Conservation (phyloP, 2,113 vertebrate genomes). For the Pygoscelis adeliae region DNA sequence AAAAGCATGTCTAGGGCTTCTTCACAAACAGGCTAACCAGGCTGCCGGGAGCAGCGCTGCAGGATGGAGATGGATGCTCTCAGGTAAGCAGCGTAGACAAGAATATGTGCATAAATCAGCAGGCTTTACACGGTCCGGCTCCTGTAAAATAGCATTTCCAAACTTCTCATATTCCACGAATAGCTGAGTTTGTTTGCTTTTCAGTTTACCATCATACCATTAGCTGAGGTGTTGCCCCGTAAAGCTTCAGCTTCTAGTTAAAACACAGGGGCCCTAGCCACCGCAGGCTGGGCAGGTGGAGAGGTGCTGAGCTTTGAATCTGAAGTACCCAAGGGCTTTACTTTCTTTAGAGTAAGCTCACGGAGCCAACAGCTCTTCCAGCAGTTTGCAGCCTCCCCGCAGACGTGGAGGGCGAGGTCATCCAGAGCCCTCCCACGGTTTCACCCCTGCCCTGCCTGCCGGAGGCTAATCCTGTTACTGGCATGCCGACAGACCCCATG, state of each 20-base stretch:
- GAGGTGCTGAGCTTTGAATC: not conserved
- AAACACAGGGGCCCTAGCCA: not conserved
- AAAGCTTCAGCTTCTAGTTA: not conserved
- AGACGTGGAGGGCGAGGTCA: not conserved
- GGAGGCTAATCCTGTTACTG: not conserved
- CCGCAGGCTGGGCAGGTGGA: accelerated
- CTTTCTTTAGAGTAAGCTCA: not conserved
- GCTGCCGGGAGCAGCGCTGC: accelerated
- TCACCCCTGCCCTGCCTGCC: not conserved
- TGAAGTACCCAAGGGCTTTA: not conserved
- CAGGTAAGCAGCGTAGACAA: accelerated
- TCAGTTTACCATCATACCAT: accelerated
- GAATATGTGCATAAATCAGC: accelerated
- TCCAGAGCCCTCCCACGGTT: not conserved
- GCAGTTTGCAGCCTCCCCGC: not conserved
- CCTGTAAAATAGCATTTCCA: not conserved
- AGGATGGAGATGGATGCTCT: accelerated
- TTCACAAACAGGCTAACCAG: not conserved
- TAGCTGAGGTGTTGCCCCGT: not conserved
- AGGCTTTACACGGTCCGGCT: not conserved
- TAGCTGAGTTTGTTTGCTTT: not conserved
- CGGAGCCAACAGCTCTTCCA: not conserved
- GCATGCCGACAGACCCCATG: not conserved
- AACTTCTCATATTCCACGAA: not conserved
- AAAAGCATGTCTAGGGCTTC: not conserved